Evolutionary conservation across 2,113 vertebrate species (phyloP).

Genomic region (Meleagris gallopavo): DNA sequence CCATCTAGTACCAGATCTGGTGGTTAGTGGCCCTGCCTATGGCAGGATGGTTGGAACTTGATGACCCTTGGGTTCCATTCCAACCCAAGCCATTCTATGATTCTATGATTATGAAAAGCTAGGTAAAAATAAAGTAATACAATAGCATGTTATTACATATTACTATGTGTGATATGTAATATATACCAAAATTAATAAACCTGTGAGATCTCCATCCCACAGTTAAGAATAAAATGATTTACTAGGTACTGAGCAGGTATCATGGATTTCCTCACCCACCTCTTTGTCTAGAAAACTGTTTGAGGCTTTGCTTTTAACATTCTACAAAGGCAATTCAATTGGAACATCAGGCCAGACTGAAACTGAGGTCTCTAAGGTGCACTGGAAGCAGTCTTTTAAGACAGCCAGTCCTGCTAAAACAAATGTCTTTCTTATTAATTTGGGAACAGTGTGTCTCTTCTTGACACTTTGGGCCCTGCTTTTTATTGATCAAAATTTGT

Average conservation of each 20-base stretch:
- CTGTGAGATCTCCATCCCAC: not conserved
- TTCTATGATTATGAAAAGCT: no score
- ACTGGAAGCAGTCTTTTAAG: conserved; percentile 23
- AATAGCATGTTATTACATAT: not conserved
- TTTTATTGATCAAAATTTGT: conserved; percentile 45
- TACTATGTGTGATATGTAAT: not conserved
- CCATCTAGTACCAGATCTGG: no score
- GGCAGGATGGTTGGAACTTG: no score
- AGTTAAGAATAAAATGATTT: not conserved
- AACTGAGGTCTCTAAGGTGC: conserved; percentile 8
- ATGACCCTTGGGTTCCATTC: no score
- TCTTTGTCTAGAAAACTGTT: not conserved
- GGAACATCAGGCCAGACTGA: conserved; percentile 32
- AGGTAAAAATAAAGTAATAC: not conserved
- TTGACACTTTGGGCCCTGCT: not conserved
- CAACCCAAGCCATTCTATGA: no score
- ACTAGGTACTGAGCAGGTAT: not conserved
- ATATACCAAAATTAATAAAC: not conserved
- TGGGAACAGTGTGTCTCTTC: not conserved
- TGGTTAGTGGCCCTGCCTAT: no score
- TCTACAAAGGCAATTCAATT: conserved; percentile 45
- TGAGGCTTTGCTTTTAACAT: conserved; percentile 22
- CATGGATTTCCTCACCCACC: not conserved
- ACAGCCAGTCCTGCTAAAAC: not conserved
- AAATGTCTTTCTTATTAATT: conserved; percentile 42